Percentiles rank a stretch among this genome's conserved stretches.
Evolutionary conservation across 1,140 invertebrate species (phyloP).

Genomic region (Formica exsecta): DNA sequence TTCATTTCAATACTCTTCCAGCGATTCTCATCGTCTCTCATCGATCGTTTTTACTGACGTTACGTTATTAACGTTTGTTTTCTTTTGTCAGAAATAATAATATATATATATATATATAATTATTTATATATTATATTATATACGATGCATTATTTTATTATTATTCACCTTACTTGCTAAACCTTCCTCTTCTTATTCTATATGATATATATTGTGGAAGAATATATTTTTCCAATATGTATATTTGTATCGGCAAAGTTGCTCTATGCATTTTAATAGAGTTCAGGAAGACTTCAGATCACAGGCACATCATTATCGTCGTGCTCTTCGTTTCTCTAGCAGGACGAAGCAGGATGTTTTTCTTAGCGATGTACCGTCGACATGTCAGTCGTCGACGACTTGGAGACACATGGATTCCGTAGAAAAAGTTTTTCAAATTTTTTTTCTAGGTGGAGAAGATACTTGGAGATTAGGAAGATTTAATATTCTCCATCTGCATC

Average conservation of each 20-base stretch:
- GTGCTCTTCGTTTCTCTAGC: not conserved
- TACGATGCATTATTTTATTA: conserved; percentile 10
- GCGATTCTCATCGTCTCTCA: conserved; percentile 19
- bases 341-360: conserved; percentile 20
- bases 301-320: conserved; percentile 75
- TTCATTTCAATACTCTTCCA: conserved; percentile 34
- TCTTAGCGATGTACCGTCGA: conserved; percentile 59
- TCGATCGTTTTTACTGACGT: not conserved
- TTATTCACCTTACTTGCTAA: not conserved
- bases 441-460: conserved; percentile 8
- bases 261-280: conserved; percentile 51
- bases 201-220: conserved; percentile 53
- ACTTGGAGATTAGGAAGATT: conserved; percentile 17
- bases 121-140: conserved; percentile 13
- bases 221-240: conserved; percentile 66
- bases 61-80: conserved; percentile 27
- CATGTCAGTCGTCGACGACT: conserved; percentile 21
- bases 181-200: conserved; percentile 30
- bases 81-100: conserved; percentile 26
- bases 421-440: conserved; percentile 51
- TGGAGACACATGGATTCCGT: conserved; percentile 77
- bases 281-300: conserved; percentile 79
- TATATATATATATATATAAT: not conserved
- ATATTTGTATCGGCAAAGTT: conserved; percentile 50
- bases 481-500: not conserved